Evolutionary conservation across 1,140 invertebrate species (phyloP).

Genomic region (Camponotus vicinus): DNA sequence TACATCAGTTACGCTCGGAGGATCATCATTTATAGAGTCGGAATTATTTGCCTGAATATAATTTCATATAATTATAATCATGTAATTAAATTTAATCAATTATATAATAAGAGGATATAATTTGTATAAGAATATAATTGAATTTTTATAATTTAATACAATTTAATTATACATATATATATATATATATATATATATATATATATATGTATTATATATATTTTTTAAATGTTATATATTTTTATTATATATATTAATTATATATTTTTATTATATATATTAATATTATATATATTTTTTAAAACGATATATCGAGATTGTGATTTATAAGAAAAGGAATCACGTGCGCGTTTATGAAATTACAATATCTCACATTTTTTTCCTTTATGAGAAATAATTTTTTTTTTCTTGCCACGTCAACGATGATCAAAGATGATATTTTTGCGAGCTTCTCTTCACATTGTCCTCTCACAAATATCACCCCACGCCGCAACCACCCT

Average conservation of each 20-base stretch:
- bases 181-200: neutral
- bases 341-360: neutral
- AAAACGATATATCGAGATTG: neutral
- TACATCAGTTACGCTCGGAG: slow-evolving; percentile 9
- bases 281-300: too few relatives aligned
- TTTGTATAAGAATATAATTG: neutral
- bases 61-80: slow-evolving; percentile 5
- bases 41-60: neutral
- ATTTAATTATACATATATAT: neutral
- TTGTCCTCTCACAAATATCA: slow-evolving; percentile 39
- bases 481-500: neutral
- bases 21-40: neutral
- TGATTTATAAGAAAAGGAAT: slow-evolving; percentile 8
- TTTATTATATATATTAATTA: too few relatives aligned
- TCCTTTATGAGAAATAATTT: slow-evolving; percentile 4
- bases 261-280: too few relatives aligned
- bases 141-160: neutral
- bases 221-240: too few relatives aligned
- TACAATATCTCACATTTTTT: slow-evolving; percentile 2
- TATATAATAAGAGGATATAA: neutral
- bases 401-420: neutral
- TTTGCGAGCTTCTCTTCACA: slow-evolving; percentile 14
- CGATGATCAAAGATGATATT: slow-evolving; percentile 1
- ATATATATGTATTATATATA: too few relatives aligned
- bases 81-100: neutral